These are phyloP conservation scores for Nautilus pompilius DNA, from an alignment of 1,140 invertebrate genomes.

Conservation along the genomic window DNA sequence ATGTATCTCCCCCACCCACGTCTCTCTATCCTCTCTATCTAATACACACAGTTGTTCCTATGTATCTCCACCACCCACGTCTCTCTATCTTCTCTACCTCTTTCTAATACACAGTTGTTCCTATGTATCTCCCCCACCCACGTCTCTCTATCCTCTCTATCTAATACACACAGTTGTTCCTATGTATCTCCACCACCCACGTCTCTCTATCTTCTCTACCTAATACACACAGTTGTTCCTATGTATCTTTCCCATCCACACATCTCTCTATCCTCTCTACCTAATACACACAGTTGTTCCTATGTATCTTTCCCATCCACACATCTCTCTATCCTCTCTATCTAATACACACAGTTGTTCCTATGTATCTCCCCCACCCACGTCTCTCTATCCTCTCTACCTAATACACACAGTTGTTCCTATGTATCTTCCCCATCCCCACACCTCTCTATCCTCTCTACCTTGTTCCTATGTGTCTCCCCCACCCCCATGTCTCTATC, in stretches of 20 bases:
- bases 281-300: neutral
- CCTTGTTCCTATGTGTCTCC: no score
- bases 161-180: no score
- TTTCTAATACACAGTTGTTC: neutral
- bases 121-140: no score
- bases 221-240: neutral
- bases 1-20: neutral
- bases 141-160: no score
- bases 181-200: neutral
- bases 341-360: neutral
- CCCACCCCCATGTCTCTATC: neutral
- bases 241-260: neutral
- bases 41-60: no score
- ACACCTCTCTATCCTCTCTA: neutral
- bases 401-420: neutral
- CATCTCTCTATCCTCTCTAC: neutral
- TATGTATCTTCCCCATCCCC: neutral
- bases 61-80: neutral
- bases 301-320: neutral
- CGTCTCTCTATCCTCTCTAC: neutral
- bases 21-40: neutral
- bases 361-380: neutral
- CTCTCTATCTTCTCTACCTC: neutral
- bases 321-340: neutral
- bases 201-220: neutral